phyloP scores from a whole-genome alignment of 2,888 invertebrate species.

The Clanis bilineata region DNA sequence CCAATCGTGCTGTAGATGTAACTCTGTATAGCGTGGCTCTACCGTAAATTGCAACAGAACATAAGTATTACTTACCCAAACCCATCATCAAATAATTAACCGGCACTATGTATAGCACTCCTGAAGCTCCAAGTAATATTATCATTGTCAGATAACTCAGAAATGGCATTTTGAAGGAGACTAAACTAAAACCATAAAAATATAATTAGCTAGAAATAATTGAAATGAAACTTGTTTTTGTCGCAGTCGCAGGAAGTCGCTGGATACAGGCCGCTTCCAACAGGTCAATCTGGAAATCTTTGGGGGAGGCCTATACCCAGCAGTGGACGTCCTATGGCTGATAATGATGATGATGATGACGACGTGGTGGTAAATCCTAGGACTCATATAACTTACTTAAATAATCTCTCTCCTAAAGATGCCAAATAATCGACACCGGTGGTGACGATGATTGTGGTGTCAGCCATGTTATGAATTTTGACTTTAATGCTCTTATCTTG shows the following conservation, averaged over 20 bases:
- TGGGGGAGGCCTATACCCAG: too few species aligned
- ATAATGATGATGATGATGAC: too few species aligned
- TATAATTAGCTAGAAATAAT: too few species aligned
- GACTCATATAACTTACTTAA: constrained; percentile 54
- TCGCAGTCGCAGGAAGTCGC: too few species aligned
- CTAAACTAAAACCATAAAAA: constrained; percentile 55
- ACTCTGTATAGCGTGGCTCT: too few species aligned
- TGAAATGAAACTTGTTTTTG: too few species aligned
- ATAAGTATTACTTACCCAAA: constrained; percentile 53
- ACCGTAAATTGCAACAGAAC: background rate
- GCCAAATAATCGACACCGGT: constrained; percentile 59
- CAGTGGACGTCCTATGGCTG: too few species aligned
- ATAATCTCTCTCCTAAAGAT: constrained; percentile 56
- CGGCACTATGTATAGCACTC: constrained; percentile 55
- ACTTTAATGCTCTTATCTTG: constrained; percentile 45
- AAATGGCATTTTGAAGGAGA: constrained; percentile 67
- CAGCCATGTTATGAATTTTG: constrained; percentile 57
- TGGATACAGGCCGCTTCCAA: too few species aligned
- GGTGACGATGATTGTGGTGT: constrained; percentile 59
- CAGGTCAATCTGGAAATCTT: too few species aligned
- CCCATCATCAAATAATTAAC: constrained; percentile 65
- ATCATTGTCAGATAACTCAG: constrained; percentile 60
- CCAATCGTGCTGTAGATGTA: too few species aligned
- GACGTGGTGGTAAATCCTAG: too few species aligned
- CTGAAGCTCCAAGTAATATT: constrained; percentile 45